phyloP scores from a whole-genome alignment of 2,888 invertebrate genomes.

The Zaprionus bogoriensis region DNA sequence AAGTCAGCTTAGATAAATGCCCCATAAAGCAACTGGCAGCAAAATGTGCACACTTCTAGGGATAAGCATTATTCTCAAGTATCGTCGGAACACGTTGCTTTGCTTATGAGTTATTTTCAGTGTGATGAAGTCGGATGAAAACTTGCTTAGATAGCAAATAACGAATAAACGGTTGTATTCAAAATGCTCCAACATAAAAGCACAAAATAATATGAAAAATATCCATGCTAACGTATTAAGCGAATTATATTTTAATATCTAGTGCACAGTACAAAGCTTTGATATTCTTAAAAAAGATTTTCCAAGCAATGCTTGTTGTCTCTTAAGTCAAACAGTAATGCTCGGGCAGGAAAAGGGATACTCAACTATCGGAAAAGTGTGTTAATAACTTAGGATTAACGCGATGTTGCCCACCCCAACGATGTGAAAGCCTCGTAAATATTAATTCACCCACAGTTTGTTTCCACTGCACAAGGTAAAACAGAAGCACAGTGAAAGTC shows the following conservation, averaged over 20 bases:
- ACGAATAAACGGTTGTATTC: too few relatives aligned
- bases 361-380: slow-evolving; percentile 14
- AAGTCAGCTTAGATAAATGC: neutral
- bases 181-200: too few relatives aligned
- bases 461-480: too few relatives aligned
- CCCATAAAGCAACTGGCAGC: neutral
- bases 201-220: too few relatives aligned
- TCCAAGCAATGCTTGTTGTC: neutral
- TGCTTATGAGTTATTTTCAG: slow-evolving; percentile 56
- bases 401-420: slow-evolving; percentile 31
- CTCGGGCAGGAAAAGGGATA: neutral
- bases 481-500: too few relatives aligned
- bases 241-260: too few relatives aligned
- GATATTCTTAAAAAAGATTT: too few relatives aligned
- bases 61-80: neutral
- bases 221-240: too few relatives aligned
- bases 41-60: neutral
- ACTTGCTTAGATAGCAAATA: too few relatives aligned
- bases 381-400: slow-evolving; percentile 27
- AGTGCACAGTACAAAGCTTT: too few relatives aligned
- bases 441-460: slow-evolving; percentile 19
- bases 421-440: slow-evolving; percentile 47
- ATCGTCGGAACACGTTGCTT: slow-evolving; percentile 39
- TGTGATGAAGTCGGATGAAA: neutral
- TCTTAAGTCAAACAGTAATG: neutral